These are phyloP conservation scores for Bombyx mori DNA, from an alignment of 1,140 invertebrate genomes.

Conservation along the genomic window ASM3026992v2 NC_085114.1:418501-419000, in stretches of 20 bases:
- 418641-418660: not conserved
- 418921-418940: slow-evolving; percentile 64
- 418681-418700: not conserved
- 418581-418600: too few species aligned
- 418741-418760: not conserved
- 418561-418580: too few species aligned
- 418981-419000: slow-evolving; percentile 83
- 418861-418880: not conserved
- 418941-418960: slow-evolving; percentile 83
- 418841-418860: not conserved
- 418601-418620: too few species aligned
- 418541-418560: too few species aligned
- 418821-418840: not conserved
- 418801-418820: not conserved
- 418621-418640: too few species aligned
- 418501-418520: slow-evolving; percentile 6
- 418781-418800: too few species aligned
- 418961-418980: slow-evolving; percentile 79
- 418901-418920: slow-evolving; percentile 42
- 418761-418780: not conserved
- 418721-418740: not conserved
- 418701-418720: too few species aligned
- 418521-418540: slow-evolving; percentile 19
- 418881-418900: slow-evolving; percentile 19
- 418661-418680: not conserved